phyloP scores from a whole-genome alignment of 1,140 invertebrate species.

The Pectinophora gossypiella region DNA sequence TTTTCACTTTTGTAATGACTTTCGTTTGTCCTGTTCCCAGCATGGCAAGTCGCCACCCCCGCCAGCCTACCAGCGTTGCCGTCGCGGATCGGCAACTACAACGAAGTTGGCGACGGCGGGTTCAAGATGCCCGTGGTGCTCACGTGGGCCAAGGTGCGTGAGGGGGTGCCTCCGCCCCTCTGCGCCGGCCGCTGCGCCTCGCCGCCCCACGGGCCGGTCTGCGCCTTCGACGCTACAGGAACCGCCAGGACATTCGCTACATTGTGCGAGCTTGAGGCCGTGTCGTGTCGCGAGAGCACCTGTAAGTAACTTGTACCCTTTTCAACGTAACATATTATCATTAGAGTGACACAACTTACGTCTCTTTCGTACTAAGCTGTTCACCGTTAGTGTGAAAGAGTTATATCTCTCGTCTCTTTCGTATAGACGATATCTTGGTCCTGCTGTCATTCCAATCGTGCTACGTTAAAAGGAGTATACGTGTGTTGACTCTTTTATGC shows the following conservation, averaged over 20 bases:
- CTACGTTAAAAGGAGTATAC: no score
- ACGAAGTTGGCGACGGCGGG: slow-evolving; percentile 24
- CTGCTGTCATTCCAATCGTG: no score
- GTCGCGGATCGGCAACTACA: slow-evolving; percentile 29
- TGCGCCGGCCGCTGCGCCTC: slow-evolving; percentile 65
- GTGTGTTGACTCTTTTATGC: no score
- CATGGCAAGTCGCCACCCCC: slow-evolving; percentile 33
- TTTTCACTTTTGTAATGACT: no score
- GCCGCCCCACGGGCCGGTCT: slow-evolving; percentile 68
- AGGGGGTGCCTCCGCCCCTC: slow-evolving; percentile 56
- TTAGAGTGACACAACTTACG: no score
- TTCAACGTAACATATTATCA: no score
- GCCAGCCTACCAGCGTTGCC: slow-evolving; percentile 46
- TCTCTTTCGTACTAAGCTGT: no score
- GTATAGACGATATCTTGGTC: no score
- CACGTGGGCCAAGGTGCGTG: slow-evolving; percentile 36
- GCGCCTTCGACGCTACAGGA: slow-evolving; percentile 72
- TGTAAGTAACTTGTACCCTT: no score
- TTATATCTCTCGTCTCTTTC: no score
- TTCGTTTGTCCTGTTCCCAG: no score
- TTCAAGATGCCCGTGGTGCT: slow-evolving; percentile 28
- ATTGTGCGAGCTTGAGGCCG: slow-evolving; percentile 69
- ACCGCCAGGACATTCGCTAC: slow-evolving; percentile 73
- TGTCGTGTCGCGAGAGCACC: slow-evolving; percentile 71
- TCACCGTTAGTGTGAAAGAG: no score